phyloP scores from a whole-genome alignment of 2,888 invertebrate species.

The Corythucha ciliata region DNA sequence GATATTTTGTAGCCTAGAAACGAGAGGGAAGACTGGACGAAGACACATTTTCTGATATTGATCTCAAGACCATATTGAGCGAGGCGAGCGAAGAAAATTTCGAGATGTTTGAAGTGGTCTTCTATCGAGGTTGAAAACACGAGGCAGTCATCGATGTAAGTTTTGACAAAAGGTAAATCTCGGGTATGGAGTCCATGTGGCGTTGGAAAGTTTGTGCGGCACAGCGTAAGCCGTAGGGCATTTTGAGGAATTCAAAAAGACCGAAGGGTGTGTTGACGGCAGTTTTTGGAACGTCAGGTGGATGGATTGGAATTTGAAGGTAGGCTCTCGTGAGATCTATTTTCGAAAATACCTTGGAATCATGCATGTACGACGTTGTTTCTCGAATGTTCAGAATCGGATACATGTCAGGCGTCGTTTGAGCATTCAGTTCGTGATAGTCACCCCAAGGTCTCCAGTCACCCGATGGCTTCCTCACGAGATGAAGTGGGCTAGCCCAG shows the following conservation, averaged over 20 bases:
- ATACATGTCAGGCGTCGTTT: constrained; percentile 35
- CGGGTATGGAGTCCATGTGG: constrained; percentile 4
- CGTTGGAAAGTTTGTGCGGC: constrained; percentile 22
- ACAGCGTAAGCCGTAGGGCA: constrained; percentile 15
- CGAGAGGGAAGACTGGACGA: neutral
- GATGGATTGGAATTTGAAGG: constrained; percentile 33
- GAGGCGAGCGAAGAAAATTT: too few relatives aligned
- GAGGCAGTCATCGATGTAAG: constrained; percentile 14
- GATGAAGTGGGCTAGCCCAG: constrained; percentile 38
- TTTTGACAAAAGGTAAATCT: neutral
- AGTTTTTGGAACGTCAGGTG: constrained; percentile 34
- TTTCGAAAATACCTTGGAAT: constrained; percentile 36
- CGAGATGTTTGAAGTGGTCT: too few relatives aligned
- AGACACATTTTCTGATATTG: constrained; percentile 14
- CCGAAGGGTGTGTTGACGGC: constrained; percentile 32
- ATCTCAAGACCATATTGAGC: constrained; percentile 4
- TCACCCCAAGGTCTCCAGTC: constrained; percentile 40
- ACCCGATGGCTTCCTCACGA: constrained; percentile 35
- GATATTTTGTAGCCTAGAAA: constrained; percentile 18
- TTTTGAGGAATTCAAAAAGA: constrained; percentile 11
- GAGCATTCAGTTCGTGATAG: constrained; percentile 39
- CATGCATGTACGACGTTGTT: constrained; percentile 31
- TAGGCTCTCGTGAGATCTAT: constrained; percentile 40
- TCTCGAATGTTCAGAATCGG: constrained; percentile 37
- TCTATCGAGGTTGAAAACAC: neutral